Percentiles rank a stretch among this genome's conserved stretches.
These are phyloP conservation scores for Phorcus lineatus DNA, from an alignment of 2,888 invertebrate genomes.

Conservation along the genomic window DNA sequence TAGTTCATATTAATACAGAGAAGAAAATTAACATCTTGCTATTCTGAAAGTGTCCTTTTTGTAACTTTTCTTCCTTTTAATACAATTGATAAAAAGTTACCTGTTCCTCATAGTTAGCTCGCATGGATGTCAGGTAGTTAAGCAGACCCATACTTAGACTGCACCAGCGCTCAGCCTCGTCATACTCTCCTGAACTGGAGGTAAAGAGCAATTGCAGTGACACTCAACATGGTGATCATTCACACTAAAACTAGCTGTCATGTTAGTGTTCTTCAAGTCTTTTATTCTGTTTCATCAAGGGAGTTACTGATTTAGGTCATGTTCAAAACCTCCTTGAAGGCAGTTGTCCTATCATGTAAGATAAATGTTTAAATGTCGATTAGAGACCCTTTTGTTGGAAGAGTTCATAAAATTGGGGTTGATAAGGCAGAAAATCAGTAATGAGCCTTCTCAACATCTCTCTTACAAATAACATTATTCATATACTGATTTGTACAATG, in stretches of 20 bases:
- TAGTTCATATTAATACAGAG: too few species aligned
- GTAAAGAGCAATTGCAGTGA: background rate
- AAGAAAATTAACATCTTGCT: too few species aligned
- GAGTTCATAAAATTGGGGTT: too few species aligned
- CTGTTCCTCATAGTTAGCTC: constrained; percentile 65
- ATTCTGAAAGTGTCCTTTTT: too few species aligned
- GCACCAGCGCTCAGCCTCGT: constrained; percentile 71
- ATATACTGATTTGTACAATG: too few species aligned
- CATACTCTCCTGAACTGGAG: constrained; percentile 59
- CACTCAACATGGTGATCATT: background rate
- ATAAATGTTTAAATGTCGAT: too few species aligned
- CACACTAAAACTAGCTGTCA: background rate
- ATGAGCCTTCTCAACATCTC: too few species aligned
- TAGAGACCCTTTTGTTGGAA: too few species aligned
- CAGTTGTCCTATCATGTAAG: too few species aligned
- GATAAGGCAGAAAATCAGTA: too few species aligned
- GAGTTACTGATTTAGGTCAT: background rate
- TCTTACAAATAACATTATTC: too few species aligned
- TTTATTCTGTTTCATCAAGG: background rate
- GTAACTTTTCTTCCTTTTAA: too few species aligned
- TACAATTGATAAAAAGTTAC: constrained; percentile 37
- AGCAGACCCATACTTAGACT: constrained; percentile 65
- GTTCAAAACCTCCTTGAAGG: background rate
- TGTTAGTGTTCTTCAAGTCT: background rate
- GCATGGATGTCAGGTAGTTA: constrained; percentile 59